These are phyloP conservation scores for Neosilurus hyrtlii DNA, from an alignment of 2,797 vertebrate genomes.

Conservation along the genomic window DNA sequence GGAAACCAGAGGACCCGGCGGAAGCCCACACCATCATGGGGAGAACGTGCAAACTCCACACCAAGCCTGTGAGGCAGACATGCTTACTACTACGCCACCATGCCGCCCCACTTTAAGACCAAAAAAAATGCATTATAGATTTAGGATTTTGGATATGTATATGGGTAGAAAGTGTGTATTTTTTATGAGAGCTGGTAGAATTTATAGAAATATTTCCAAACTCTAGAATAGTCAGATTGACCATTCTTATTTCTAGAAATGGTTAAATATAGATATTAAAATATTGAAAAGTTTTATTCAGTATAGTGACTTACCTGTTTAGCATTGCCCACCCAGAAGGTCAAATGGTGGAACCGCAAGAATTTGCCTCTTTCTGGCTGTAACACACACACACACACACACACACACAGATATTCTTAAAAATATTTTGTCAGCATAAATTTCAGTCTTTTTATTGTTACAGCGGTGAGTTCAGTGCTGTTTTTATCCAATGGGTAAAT, in stretches of 20 bases:
- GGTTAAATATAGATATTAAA: too few species aligned
- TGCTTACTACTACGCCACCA: too few species aligned
- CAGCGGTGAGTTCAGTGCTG: background rate
- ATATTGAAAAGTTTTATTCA: background rate
- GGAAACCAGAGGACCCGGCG: too few species aligned
- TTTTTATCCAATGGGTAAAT: background rate
- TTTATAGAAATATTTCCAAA: background rate
- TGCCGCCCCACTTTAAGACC: background rate
- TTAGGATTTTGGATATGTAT: background rate
- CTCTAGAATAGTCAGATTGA: background rate
- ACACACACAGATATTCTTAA: background rate
- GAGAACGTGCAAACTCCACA: too few species aligned
- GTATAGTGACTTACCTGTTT: conserved; percentile 73
- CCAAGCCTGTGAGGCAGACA: too few species aligned
- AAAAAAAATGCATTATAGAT: background rate
- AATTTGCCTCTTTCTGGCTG: conserved; percentile 74
- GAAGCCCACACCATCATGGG: too few species aligned
- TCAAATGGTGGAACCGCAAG: conserved; percentile 79
- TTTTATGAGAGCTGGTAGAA: background rate
- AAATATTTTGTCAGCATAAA: background rate
- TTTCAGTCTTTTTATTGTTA: background rate
- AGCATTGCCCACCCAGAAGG: conserved; percentile 83
- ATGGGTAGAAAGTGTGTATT: background rate
- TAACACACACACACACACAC: conserved; percentile 35
- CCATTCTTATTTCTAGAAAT: background rate